phyloP scores from a whole-genome alignment of 2,888 invertebrate genomes.

The Chrysotoxum bicinctum region DNA sequence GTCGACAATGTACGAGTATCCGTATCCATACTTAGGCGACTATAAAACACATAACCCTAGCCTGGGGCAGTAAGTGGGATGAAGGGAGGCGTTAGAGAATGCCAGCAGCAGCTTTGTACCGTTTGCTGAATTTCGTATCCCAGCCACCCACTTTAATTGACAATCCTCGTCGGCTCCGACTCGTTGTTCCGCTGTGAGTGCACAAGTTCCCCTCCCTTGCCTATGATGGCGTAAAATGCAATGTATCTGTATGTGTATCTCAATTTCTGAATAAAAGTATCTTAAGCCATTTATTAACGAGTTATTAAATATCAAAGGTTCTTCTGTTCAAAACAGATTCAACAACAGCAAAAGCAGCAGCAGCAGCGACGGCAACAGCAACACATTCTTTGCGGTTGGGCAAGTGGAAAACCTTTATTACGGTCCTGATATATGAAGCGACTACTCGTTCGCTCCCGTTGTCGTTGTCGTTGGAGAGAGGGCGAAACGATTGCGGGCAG shows the following conservation, averaged over 20 bases:
- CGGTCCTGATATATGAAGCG: conserved; percentile 9
- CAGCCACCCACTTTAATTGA: conserved; percentile 65
- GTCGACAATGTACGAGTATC: conserved; percentile 3
- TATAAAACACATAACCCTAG: conserved; percentile 41
- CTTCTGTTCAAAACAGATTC: conserved; percentile 50
- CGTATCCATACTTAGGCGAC: conserved; percentile 18
- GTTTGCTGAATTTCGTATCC: conserved; percentile 29
- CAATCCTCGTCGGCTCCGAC: conserved; percentile 38
- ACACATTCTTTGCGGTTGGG: conserved; percentile 68
- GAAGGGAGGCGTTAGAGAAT: background rate
- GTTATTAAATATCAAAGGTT: conserved; percentile 73
- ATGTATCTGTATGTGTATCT: conserved; percentile 39
- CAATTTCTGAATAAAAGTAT: conserved; percentile 42
- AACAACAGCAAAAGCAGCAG: background rate
- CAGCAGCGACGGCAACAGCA: conserved; percentile 5
- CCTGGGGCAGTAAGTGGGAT: background rate
- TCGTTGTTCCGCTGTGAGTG: conserved; percentile 15
- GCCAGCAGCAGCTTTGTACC: background rate
- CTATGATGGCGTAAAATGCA: conserved; percentile 31
- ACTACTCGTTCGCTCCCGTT: background rate
- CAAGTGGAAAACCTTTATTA: conserved; percentile 71
- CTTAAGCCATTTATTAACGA: conserved; percentile 53
- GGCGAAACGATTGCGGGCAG: background rate
- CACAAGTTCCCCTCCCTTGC: background rate
- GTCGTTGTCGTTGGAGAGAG: too few relatives aligned